phyloP scores from a whole-genome alignment of 2,888 invertebrate species.

The Dryobotodes eremita region DNA sequence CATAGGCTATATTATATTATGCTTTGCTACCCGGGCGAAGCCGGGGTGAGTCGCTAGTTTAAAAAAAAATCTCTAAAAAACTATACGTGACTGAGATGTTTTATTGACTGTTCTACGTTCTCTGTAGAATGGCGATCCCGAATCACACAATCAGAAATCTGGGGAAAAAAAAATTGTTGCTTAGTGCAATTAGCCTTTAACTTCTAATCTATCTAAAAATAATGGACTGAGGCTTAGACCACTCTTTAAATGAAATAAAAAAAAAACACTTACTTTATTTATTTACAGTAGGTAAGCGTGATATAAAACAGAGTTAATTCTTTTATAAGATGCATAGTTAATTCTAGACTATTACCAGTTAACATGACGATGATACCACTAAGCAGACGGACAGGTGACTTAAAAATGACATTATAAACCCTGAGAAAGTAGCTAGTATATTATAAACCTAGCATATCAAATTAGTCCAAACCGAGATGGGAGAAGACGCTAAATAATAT shows the following conservation, averaged over 20 bases:
- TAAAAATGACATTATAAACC: not conserved
- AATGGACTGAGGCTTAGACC: too few species aligned
- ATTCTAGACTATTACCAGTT: not conserved
- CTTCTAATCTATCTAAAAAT: too few species aligned
- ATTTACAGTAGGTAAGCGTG: not conserved
- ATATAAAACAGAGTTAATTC: not conserved
- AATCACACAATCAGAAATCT: too few species aligned
- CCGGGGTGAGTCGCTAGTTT: too few species aligned
- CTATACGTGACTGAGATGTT: too few species aligned
- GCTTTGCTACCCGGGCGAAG: too few species aligned
- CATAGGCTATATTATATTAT: too few species aligned
- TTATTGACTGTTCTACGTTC: too few species aligned
- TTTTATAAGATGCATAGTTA: not conserved
- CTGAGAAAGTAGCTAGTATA: slow-evolving; percentile 22
- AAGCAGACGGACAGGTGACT: not conserved
- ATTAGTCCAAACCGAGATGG: slow-evolving; percentile 11
- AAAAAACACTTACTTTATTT: not conserved
- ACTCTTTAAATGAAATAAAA: not conserved
- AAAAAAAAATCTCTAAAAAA: too few species aligned
- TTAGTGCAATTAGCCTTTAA: too few species aligned
- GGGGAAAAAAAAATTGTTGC: too few species aligned
- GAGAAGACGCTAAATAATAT: slow-evolving; percentile 16
- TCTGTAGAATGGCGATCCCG: too few species aligned
- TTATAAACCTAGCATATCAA: slow-evolving; percentile 3
- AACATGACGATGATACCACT: slow-evolving; percentile 5